Evolutionary conservation across 2,888 invertebrate species (phyloP).

Genomic region (Malachius bipustulatus): DNA sequence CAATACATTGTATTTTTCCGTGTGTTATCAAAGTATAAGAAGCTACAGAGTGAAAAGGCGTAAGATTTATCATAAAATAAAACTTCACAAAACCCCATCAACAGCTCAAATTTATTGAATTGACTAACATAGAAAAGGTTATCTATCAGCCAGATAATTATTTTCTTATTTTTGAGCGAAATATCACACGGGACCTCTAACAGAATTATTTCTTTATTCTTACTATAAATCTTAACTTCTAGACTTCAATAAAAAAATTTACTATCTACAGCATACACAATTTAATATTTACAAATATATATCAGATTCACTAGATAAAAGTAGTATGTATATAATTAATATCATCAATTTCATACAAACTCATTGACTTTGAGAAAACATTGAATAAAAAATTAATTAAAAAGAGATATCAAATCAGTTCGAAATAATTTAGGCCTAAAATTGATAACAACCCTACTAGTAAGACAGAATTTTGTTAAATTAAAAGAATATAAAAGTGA

Average conservation of each 20-base stretch:
- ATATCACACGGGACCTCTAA: conserved; percentile 33
- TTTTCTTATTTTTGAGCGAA: conserved; percentile 29
- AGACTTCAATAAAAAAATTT: conserved; percentile 29
- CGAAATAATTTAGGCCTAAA: conserved; percentile 13
- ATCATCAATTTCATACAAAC: background rate
- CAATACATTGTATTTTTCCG: conserved; percentile 30
- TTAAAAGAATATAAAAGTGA: conserved; percentile 8
- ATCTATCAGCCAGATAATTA: conserved; percentile 26
- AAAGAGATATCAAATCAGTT: too few relatives aligned
- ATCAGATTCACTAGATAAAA: too few relatives aligned
- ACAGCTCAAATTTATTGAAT: background rate
- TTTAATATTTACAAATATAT: conserved; percentile 24
- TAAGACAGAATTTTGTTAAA: too few relatives aligned
- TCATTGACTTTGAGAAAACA: conserved; percentile 3
- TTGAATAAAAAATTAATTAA: too few relatives aligned
- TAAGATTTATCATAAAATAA: conserved; percentile 5
- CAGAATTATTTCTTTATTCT: conserved; percentile 19
- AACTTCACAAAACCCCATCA: background rate
- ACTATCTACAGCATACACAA: conserved; percentile 27
- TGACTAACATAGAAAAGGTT: conserved; percentile 12
- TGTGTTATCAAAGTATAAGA: conserved; percentile 23
- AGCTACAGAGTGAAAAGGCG: conserved; percentile 19
- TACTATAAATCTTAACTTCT: conserved; percentile 27
- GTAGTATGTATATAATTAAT: too few relatives aligned
- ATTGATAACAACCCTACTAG: too few relatives aligned